A percentile compares a stretch with the other conserved stretches of the same genome.
Conservation (phyloP, 1,140 invertebrate species). For the Drosophila lacertosa region DNA sequence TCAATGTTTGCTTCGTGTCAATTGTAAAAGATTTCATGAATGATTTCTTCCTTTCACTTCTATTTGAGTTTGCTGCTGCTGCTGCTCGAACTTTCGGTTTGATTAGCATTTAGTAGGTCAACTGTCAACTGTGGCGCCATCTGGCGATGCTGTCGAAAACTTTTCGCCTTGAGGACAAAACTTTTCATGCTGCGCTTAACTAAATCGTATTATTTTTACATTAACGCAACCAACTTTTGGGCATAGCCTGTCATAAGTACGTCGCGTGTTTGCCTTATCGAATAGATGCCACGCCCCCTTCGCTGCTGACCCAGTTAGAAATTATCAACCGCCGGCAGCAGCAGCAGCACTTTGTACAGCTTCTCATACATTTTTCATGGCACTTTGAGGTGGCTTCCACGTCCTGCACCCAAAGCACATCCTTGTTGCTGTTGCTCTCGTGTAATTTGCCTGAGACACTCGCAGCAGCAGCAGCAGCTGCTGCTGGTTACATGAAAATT, state of each 20-base stretch:
- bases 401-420: not conserved
- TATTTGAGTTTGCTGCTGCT: conserved; percentile 5
- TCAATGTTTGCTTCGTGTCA: conserved; percentile 50
- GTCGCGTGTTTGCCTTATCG: conserved; percentile 14
- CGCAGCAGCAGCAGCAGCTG: conserved; percentile 41
- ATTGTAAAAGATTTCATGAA: conserved; percentile 81
- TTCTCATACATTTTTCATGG: conserved; percentile 65
- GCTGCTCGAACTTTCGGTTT: conserved; percentile 57
- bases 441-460: conserved; percentile 50
- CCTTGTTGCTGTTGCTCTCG: conserved; percentile 19
- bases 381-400: conserved; percentile 18
- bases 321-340: conserved; percentile 46
- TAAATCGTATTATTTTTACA: conserved; percentile 76
- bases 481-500: conserved; percentile 61
- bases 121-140: conserved; percentile 44
- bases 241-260: conserved; percentile 16
- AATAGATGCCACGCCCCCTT: conserved; percentile 18
- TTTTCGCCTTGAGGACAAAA: conserved; percentile 34
- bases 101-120: conserved; percentile 82
- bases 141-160: conserved; percentile 23
- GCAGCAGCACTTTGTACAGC: conserved; percentile 14
- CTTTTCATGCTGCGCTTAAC: conserved; percentile 51
- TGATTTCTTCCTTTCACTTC: conserved; percentile 64
- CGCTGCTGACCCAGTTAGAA: conserved; percentile 53
- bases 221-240: conserved; percentile 66